A percentile compares a stretch with the other conserved stretches of the same genome.
phyloP scores from a whole-genome alignment of 2,797 vertebrate species.

The Labroides dimidiatus region DNA sequence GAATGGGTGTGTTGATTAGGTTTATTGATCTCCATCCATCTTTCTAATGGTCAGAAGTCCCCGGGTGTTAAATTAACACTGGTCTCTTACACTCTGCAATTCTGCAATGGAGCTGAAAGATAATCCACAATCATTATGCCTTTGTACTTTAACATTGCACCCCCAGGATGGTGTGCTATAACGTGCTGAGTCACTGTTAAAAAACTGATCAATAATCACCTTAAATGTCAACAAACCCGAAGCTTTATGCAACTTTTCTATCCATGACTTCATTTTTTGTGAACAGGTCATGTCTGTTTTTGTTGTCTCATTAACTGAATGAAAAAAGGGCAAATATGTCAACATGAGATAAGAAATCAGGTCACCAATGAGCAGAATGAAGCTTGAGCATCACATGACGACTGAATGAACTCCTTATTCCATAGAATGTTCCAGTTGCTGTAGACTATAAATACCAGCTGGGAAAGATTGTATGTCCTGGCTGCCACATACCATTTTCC shows the following conservation, averaged over 20 bases:
- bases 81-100: too few species aligned
- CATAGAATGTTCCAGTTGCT: constrained; percentile 74
- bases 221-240: not conserved
- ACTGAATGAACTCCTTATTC: constrained; percentile 81
- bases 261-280: not conserved
- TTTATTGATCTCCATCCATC: too few species aligned
- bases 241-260: not conserved
- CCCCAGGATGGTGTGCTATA: too few species aligned
- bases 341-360: constrained; percentile 61
- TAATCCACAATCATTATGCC: too few species aligned
- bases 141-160: too few species aligned
- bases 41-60: too few species aligned
- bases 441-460: constrained; percentile 78
- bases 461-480: constrained; percentile 74
- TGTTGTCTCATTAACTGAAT: constrained; percentile 30
- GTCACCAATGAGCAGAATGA: constrained; percentile 58
- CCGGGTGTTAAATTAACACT: too few species aligned
- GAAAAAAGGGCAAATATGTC: constrained; percentile 51
- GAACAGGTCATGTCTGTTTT: constrained; percentile 20
- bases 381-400: constrained; percentile 72
- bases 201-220: not conserved
- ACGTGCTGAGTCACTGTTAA: too few species aligned
- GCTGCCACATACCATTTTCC: constrained; percentile 72
- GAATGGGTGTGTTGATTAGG: too few species aligned
- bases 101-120: too few species aligned